phyloP scores from a whole-genome alignment of 2,888 invertebrate genomes.

The Operophtera brumata region DNA sequence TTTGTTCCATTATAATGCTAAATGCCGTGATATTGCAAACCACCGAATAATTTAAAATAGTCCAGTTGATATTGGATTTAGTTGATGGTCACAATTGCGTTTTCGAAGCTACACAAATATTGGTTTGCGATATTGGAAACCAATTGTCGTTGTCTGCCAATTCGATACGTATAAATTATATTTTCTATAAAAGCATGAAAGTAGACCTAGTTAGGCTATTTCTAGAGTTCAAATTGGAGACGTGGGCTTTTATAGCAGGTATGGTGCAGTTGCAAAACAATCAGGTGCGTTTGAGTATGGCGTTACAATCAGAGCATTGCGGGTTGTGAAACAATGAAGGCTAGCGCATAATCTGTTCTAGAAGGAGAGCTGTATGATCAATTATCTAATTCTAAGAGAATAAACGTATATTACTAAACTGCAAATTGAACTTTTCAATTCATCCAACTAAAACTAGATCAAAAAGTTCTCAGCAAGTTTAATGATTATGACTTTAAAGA shows the following conservation, averaged over 20 bases:
- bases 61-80: slow-evolving; percentile 49
- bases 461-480: background rate
- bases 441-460: slow-evolving; percentile 16
- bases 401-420: slow-evolving; percentile 3
- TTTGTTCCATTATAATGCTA: slow-evolving; percentile 64
- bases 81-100: slow-evolving; percentile 34
- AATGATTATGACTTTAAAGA: slow-evolving; percentile 14
- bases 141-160: slow-evolving; percentile 9
- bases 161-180: slow-evolving; percentile 9
- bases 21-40: slow-evolving; percentile 49
- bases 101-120: slow-evolving; percentile 20
- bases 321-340: slow-evolving; percentile 71
- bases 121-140: slow-evolving; percentile 16
- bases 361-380: slow-evolving; percentile 58
- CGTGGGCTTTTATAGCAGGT: slow-evolving; percentile 29
- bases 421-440: slow-evolving; percentile 10
- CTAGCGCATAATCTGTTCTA: slow-evolving; percentile 65
- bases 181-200: slow-evolving; percentile 2
- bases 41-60: slow-evolving; percentile 47
- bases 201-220: slow-evolving; percentile 1
- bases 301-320: slow-evolving; percentile 76
- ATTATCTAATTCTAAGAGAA: slow-evolving; percentile 31
- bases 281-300: slow-evolving; percentile 53
- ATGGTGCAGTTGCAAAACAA: slow-evolving; percentile 58
- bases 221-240: background rate